Base-by-base conservation (phyloP, 2,797 vertebrate genomes). In the Microhierax caerulescens region DNA sequence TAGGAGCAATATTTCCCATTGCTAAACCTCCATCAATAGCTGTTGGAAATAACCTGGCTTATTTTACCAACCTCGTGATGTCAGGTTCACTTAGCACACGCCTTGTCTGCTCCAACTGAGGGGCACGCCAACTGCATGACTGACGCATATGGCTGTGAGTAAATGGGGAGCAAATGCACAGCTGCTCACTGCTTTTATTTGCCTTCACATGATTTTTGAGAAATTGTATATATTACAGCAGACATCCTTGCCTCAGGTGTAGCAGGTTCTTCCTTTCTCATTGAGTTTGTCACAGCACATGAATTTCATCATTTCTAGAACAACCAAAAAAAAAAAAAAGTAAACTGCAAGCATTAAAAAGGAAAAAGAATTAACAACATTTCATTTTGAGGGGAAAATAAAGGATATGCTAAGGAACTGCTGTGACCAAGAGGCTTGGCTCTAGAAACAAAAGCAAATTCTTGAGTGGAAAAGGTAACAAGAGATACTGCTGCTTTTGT, bases 161-260 rank as follows among this genome's bases (percentile, higher is more conserved):
- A 32, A 39, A 39, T 39, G 39, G 47, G 51, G 45, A 96, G 57
- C 34, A 47, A 54, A 81, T 4, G 3, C 65, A 43, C 78, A 68
- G 75, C 75, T 65, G 45, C 56, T 67, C 6, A 0, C 64, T 47
- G 45, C 64, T n/a, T 24, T 39, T 32, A 11, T 36, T 85, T 90
- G 56, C 37, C 91, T 89, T 65, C 79, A 48, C 88, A 60, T 56
- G 61, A 37, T 11, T 82, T 91, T 30, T 47, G 84, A 83, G 72
- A 90, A 95, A 84, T 50, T 56, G 47, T 24, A 3, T 74, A 77
- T 22, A 51, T 24, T 60, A 90, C 70, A 72, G 93, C 60, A 90
- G 78, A 74, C 69, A 16, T 92, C 82, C 67, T 88, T 84, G 92
- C 96, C 63, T 51, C 84, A 77, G 88, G 84, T 85, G 69, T 11